Conservation (phyloP, 1,140 invertebrate genomes). For the Formica exsecta region DNA sequence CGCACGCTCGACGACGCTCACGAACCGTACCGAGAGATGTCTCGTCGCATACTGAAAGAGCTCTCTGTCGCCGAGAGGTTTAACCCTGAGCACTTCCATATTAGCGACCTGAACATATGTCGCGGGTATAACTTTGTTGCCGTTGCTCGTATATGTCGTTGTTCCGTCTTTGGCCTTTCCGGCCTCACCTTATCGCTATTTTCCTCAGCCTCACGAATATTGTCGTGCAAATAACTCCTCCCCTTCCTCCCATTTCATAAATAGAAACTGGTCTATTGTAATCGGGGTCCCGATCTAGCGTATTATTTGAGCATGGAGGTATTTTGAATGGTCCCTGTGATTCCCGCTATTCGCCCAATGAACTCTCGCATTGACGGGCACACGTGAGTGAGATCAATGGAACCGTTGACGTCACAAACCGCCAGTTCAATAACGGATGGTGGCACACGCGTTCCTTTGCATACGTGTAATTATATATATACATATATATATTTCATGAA, state of each 20-base stretch:
- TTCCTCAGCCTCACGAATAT: constrained; percentile 28
- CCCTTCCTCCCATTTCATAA: neutral
- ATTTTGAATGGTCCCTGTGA: constrained; percentile 46
- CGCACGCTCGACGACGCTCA: neutral
- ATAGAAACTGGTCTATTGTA: constrained; percentile 35
- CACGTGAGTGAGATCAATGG: neutral
- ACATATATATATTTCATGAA: neutral
- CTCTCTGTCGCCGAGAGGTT: constrained; percentile 41
- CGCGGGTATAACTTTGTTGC: neutral
- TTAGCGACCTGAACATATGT: neutral
- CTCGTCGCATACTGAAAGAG: constrained; percentile 72
- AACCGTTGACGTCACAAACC: neutral
- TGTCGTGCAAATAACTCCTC: constrained; percentile 51
- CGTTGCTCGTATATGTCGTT: neutral
- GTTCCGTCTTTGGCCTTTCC: neutral
- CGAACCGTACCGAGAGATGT: constrained; percentile 71
- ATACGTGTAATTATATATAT: constrained; percentile 2
- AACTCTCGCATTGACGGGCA: neutral
- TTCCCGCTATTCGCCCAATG: neutral
- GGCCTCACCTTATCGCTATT: neutral
- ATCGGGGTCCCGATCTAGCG: neutral
- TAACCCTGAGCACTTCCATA: constrained; percentile 51
- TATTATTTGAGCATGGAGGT: neutral
- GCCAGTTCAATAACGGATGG: neutral
- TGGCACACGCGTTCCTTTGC: neutral